phyloP scores from a whole-genome alignment of 2,113 vertebrate genomes.

The Propithecus coquereli region DNA sequence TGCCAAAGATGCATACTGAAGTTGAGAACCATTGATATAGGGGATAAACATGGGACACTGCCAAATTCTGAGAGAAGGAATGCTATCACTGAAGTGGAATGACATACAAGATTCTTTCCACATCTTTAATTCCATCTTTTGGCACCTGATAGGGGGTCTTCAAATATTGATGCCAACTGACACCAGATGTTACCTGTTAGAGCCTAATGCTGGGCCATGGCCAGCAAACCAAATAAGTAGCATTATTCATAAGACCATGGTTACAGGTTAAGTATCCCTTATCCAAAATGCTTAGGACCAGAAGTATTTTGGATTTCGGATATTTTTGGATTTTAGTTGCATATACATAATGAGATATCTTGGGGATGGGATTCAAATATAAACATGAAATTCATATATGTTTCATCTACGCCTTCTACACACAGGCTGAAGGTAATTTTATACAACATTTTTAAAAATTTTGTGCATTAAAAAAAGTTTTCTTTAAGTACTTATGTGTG shows the following conservation, averaged over 20 bases:
- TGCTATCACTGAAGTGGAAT: neutral
- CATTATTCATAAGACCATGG: neutral
- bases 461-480: neutral
- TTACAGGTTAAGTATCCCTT: neutral
- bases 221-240: neutral
- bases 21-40: neutral
- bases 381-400: neutral
- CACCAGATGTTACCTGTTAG: neutral
- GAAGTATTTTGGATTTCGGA: neutral
- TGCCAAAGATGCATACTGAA: neutral
- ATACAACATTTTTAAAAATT: neutral
- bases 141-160: neutral
- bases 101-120: neutral
- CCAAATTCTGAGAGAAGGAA: neutral
- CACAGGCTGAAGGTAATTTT: neutral
- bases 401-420: neutral
- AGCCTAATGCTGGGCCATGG: neutral
- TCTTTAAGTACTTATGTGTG: neutral
- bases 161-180: conserved; percentile 8
- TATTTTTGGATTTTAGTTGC: neutral
- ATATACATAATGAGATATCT: neutral
- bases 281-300: neutral
- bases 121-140: neutral
- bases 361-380: neutral
- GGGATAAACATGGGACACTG: neutral